These are phyloP conservation scores for Argya squamiceps DNA, from an alignment of 2,797 vertebrate genomes.

Conservation along the genomic window DNA sequence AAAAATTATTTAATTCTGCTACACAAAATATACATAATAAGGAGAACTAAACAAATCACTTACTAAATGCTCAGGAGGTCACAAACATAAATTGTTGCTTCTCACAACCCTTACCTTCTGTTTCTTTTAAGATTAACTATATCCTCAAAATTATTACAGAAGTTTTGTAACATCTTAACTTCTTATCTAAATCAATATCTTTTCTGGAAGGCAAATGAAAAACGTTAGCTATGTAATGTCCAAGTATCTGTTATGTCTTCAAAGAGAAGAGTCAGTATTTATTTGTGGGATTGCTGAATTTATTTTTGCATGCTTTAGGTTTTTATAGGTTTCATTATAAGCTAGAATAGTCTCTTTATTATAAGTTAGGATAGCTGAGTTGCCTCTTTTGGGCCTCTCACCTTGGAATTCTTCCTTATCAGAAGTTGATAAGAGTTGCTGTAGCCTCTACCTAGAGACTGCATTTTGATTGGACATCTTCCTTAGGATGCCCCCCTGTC, in stretches of 20 bases:
- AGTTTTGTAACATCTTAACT: not conserved
- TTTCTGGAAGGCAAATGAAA: not conserved
- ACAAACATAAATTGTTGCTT: not conserved
- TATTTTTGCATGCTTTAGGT: too few species aligned
- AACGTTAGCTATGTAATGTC: rapidly evolving
- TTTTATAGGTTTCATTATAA: too few species aligned
- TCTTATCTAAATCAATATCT: not conserved
- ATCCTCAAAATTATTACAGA: not conserved
- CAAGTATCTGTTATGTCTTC: not conserved
- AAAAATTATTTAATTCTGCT: not conserved
- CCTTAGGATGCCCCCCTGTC: too few species aligned
- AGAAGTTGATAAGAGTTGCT: too few species aligned
- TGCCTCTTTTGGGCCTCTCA: too few species aligned
- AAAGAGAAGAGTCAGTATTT: not conserved
- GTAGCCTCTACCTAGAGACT: too few species aligned
- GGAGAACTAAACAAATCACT: not conserved
- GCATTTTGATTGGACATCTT: too few species aligned
- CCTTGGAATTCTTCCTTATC: too few species aligned
- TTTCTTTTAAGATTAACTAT: not conserved
- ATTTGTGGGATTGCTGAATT: too few species aligned
- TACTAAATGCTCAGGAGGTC: not conserved
- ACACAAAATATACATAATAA: not conserved
- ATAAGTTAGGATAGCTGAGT: too few species aligned
- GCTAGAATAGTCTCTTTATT: too few species aligned
- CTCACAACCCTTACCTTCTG: not conserved